Percentiles rank a stretch among this genome's conserved stretches.
Conservation (phyloP, 1,140 invertebrate genomes). For the Trichonephila clavata region DNA sequence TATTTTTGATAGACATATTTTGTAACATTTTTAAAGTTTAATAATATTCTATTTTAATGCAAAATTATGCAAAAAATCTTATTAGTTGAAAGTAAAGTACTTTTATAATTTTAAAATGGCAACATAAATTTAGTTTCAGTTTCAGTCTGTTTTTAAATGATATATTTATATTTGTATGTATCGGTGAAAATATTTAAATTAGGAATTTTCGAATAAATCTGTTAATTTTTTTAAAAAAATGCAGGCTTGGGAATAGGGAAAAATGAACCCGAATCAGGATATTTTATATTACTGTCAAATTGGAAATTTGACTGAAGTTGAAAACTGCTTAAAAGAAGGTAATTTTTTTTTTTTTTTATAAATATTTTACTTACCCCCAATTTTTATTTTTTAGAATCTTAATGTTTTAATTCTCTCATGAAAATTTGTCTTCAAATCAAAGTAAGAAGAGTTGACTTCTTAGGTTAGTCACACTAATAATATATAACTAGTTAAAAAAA, state of each 20-base stretch:
- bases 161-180: not conserved
- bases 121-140: not conserved
- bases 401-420: too few relatives aligned
- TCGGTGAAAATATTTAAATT: not conserved
- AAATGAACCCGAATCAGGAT: not conserved
- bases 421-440: too few relatives aligned
- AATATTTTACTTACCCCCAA: too few relatives aligned
- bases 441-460: too few relatives aligned
- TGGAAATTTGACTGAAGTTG: slow-evolving; percentile 24
- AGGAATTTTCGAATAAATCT: not conserved
- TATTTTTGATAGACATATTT: too few relatives aligned
- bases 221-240: not conserved
- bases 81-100: not conserved
- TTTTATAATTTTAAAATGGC: not conserved
- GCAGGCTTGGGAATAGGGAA: not conserved
- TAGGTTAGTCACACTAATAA: too few relatives aligned
- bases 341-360: too few relatives aligned
- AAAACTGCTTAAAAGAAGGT: slow-evolving; percentile 49
- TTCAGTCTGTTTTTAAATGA: not conserved
- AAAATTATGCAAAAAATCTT: too few relatives aligned
- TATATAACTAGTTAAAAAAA: too few relatives aligned
- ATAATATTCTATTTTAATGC: too few relatives aligned
- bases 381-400: too few relatives aligned
- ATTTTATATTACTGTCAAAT: slow-evolving; percentile 37
- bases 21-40: too few relatives aligned